Conservation (phyloP, 2,113 vertebrate species). For the Nanorana parkeri region DNA sequence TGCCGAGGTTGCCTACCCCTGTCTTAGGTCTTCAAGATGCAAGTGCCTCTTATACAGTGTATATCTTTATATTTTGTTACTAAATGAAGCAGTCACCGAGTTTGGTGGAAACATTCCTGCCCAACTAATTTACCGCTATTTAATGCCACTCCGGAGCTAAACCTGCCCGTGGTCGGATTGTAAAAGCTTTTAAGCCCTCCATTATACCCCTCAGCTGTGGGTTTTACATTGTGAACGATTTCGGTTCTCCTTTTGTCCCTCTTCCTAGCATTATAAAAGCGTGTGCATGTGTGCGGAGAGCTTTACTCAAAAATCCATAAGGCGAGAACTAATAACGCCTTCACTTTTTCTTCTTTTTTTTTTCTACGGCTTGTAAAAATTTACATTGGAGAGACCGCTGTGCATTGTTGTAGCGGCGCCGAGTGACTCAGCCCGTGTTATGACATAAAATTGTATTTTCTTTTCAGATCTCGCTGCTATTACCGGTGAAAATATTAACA, state of each 20-base stretch:
- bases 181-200: neutral
- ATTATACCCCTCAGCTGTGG: neutral
- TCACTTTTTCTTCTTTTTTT: too few relatives aligned
- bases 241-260: neutral
- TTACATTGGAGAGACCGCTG: neutral
- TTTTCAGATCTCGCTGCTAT: neutral
- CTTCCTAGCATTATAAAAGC: neutral
- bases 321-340: neutral
- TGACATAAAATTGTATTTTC: conserved; percentile 25
- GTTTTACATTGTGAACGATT: neutral
- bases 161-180: neutral
- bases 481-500: neutral
- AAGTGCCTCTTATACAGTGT: too few relatives aligned
- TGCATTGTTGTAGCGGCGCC: neutral
- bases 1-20: too few relatives aligned
- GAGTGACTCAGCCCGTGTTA: conserved; percentile 4
- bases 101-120: neutral
- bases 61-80: too few relatives aligned
- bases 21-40: too few relatives aligned
- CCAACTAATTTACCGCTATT: neutral
- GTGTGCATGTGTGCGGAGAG: neutral
- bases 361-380: conserved; percentile 19
- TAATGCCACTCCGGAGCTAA: neutral
- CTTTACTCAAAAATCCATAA: conserved; percentile 13
- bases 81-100: neutral